A percentile compares a stretch with the other conserved stretches of the same genome.
Evolutionary conservation across 2,888 invertebrate species (phyloP).

Genomic region (Athalia rosae): DNA sequence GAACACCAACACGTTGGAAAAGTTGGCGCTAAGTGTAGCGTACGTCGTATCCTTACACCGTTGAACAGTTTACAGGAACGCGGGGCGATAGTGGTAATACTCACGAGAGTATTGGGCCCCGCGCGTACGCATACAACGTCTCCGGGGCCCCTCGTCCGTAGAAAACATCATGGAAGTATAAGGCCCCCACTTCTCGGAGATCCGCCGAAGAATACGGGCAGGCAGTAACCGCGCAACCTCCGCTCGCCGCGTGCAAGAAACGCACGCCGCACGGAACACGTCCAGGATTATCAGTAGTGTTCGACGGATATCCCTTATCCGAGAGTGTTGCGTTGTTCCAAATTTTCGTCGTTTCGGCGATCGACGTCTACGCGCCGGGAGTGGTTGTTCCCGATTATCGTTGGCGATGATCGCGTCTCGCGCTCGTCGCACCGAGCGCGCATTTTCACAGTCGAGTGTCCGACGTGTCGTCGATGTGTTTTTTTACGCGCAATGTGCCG

Average conservation of each 20-base stretch:
- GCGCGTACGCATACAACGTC: conserved; percentile 38
- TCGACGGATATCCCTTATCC: neutral
- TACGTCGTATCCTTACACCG: neutral
- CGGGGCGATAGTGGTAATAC: conserved; percentile 21
- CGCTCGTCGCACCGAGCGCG: neutral
- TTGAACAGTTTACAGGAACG: neutral
- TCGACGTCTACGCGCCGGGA: neutral
- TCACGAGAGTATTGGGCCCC: conserved; percentile 34
- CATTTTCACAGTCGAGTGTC: neutral
- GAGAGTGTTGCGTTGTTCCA: neutral
- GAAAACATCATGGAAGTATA: conserved; percentile 41
- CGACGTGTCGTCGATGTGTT: too few species aligned
- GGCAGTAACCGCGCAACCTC: conserved; percentile 65
- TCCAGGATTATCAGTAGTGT: conserved; percentile 30
- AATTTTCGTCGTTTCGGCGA: neutral
- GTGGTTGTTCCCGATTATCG: neutral
- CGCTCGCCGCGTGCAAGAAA: conserved; percentile 56
- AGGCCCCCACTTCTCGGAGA: conserved; percentile 39
- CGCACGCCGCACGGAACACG: conserved; percentile 27
- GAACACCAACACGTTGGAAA: neutral
- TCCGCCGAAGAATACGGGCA: conserved; percentile 36
- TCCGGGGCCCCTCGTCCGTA: neutral
- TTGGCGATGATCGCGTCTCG: neutral
- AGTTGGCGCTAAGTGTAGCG: neutral
- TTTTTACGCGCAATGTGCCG: too few species aligned